Base-by-base conservation (phyloP, 2,797 vertebrate genomes). In the Limnodromus scolopaceus region DNA sequence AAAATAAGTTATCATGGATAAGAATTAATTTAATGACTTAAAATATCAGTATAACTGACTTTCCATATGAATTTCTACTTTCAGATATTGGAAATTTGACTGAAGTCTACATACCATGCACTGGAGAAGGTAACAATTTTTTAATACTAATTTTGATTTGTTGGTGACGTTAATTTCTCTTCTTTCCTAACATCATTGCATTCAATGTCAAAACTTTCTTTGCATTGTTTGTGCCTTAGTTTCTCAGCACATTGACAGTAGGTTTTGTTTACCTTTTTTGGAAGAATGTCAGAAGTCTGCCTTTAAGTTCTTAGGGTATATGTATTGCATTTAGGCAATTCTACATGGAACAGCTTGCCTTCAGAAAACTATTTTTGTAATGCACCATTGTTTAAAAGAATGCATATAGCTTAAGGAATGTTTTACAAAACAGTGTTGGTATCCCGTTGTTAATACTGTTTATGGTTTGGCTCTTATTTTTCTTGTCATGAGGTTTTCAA, bases 71-170 rank as follows among this genome's bases (percentile, higher is more conserved):
- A 38, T 89, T 94, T 93, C 24, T 92, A 5, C 20, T 96, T 96
- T 28, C 86, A 97, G 97, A 61, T 89, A 18, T 4, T 90, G 84
- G 84, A 87, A 84, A 68, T 92, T 25, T 95, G 95, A 96, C 87
- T 92, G 76, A 93, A 89, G 69, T 25, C 45, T 74, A 1, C 49
- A 0, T 96, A 85, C 46, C 69, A 96, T 96, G 96, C 82, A 28
- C 91, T 93, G 87, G 84, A 95, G 96, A 92, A 97, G 95, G 97
- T 97, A 96, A 92, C 1, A 10, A 1, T 16, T 38, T 8, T 76
- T 93, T 64, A 36, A 91, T 75, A 3, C 22, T 68, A 10, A 25
- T 68, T 68, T 79, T 54, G 17, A 51, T 65, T 34, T 32, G n/a
- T 54, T 78, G 39, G 8, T 43, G 53, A 25, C 82, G 9, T 1